Evolutionary conservation across 2,797 vertebrate genomes (phyloP), one percentile per base, ranked within the genome.

Genomic region (Enteromius anoplus): DNA sequence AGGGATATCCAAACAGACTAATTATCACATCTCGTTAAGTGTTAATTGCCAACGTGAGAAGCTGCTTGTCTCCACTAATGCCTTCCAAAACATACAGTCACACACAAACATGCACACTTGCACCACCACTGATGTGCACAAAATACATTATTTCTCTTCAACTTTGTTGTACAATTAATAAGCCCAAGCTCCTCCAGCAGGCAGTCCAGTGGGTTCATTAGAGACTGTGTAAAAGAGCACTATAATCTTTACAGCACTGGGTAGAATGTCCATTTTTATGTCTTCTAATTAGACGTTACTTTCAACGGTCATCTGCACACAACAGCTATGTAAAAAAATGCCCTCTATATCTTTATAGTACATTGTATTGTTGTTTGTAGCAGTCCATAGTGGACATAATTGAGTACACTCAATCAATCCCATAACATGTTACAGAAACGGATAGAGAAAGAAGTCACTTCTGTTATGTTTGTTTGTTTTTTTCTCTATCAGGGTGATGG

Each of bases 1-100:
- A 69, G 85, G 72, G 76, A 69, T 83, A 86, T 88, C 85, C 84
- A 93, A 90, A 89, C 85, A 91, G 88, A 87, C 68, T 88, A 88
- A 93, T 93, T 93, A 93, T 87, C 89, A 89, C 89, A 91, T 89
- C 64, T 82, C 55, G 86, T 91, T 89, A 89, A 88, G 88, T 92
- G 92, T 89, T 94, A 94, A 94, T 93, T 93, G 89, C 85, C 84
- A 81, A 66, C 86, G 81, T 86, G 83, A 82, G 85, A 75, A 72
- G 51, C 71, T 80, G 77, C 84, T 86, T 75, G 86, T 86, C 81
- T 77, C 40, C 71, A 47, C 65, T 58, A 70, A 58, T 58, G 69
- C 75, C 73, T 85, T 80, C 40, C 75, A 70, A 65, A 66, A 49
- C 71, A 76, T n/a, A 58, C 42, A 75, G 11, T 10, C 53, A 62